Base-by-base conservation (phyloP, 2,888 invertebrate species). In the Spodoptera picta region DNA sequence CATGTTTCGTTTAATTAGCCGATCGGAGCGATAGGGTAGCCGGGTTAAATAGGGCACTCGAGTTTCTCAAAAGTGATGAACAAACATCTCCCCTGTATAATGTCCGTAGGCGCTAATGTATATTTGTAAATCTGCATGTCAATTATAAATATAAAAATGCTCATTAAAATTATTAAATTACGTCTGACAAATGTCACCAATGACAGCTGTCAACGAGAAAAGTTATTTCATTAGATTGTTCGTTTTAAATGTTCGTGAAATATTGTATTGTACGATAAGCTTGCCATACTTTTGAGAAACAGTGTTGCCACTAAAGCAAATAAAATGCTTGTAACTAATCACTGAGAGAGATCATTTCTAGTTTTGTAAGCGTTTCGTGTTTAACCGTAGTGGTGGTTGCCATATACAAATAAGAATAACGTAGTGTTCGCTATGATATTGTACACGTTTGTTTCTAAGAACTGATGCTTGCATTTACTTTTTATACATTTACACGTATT, bases 291-390 rank as follows among this genome's bases (percentile, higher is more conserved):
- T 77, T 66, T 71, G 69, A 85, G 76, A 75, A 69, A 74, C 65
- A 65, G 70, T 79, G 53, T 55, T 45, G 59, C 63, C 42, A 58
- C 41, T 48, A 44, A 61, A 67, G 73, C 68, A 60, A 69, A 57
- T 74, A 82, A 85, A 84, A 86, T 89, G 89, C 88, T 88, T 88
- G 80, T 73, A 87, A 76, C 80, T 89, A 90, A 89, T 81, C 82
- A 90, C 82, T 85, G 92, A 93, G 93, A 93, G 93, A 93, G 92
- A 93, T 89, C 83, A 89, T 89, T 87, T 87, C 73, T 91, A 91
- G 89, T 83, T 83, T 83, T 87, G 68, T 92, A 91, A 93, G 89
- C 81, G 81, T 88, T 88, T 86, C 83, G 81, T 85, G 83, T 77
- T 83, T 85, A 82, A 80, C 67, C 69, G 75, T 86, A 86, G 83